Conservation (phyloP, 2,113 vertebrate genomes). For the Galemys pyrenaicus region DNA sequence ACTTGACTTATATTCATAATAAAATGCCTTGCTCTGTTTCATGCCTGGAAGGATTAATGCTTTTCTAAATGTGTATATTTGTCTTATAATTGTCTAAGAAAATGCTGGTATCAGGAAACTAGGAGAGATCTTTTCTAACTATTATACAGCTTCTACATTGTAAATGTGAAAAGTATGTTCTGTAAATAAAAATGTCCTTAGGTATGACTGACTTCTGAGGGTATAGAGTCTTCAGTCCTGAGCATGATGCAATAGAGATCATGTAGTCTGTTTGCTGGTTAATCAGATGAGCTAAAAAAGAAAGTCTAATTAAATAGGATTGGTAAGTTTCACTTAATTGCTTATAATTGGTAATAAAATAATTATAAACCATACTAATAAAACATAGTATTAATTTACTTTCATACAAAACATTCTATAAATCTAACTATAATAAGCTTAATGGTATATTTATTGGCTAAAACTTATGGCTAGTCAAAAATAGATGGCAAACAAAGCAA, state of each 20-base stretch:
- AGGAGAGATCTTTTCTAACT: neutral
- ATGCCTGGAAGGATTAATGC: neutral
- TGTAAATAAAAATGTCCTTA: neutral
- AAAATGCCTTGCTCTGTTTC: neutral
- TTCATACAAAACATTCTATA: constrained; percentile 51
- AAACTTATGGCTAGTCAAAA: constrained; percentile 3
- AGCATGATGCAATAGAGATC: neutral
- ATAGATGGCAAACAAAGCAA: constrained; percentile 45
- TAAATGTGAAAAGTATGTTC: neutral
- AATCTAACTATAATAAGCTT: constrained; percentile 17
- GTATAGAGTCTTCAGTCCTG: neutral
- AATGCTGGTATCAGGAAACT: neutral
- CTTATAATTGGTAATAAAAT: constrained; percentile 32
- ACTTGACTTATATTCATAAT: neutral
- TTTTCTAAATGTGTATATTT: neutral
- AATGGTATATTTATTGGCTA: constrained; percentile 39
- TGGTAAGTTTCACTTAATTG: neutral
- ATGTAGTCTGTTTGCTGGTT: neutral
- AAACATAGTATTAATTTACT: constrained; percentile 47
- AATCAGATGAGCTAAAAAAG: constrained; percentile 48
- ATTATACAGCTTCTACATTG: neutral
- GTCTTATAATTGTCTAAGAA: neutral
- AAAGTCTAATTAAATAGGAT: neutral
- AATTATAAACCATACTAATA: neutral
- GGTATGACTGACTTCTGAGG: neutral